Evolutionary conservation across 2,797 vertebrate genomes (phyloP).

Genomic region (Stomatorhinus walkeri): DNA sequence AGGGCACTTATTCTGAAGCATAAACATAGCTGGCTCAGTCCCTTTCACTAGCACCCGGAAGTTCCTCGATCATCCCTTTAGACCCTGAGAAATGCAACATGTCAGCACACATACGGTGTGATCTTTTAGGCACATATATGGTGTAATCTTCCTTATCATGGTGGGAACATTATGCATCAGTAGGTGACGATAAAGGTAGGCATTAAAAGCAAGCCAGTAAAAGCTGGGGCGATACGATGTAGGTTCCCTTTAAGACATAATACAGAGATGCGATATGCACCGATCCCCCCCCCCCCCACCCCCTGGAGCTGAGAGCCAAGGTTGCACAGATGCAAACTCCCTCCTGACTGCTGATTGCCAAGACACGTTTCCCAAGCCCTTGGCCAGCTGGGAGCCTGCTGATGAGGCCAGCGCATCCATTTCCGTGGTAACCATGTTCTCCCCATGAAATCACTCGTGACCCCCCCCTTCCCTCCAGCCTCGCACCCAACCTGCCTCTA

Average conservation of each 20-base stretch:
- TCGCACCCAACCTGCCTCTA: slow-evolving; percentile 38
- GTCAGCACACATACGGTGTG: neutral
- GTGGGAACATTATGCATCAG: neutral
- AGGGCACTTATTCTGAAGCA: neutral
- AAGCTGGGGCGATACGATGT: neutral
- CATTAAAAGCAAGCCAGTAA: neutral
- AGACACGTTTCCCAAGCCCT: slow-evolving; percentile 67
- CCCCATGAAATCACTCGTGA: slow-evolving; percentile 40
- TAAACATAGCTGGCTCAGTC: neutral
- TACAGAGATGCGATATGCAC: slow-evolving; percentile 29
- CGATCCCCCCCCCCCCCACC: neutral
- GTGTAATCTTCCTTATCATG: neutral
- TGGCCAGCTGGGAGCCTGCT: slow-evolving; percentile 74
- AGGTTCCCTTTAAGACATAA: slow-evolving; percentile 22
- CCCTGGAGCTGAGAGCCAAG: slow-evolving; percentile 59
- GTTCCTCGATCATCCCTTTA: neutral
- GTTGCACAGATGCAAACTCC: slow-evolving; percentile 78
- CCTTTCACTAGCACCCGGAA: neutral
- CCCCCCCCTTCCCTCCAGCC: slow-evolving; percentile 27
- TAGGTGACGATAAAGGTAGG: neutral
- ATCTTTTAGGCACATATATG: neutral
- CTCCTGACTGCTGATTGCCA: slow-evolving; percentile 72
- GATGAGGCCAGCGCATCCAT: slow-evolving; percentile 77
- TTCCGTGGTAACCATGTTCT: slow-evolving; percentile 70
- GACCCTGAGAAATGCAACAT: neutral